Evolutionary conservation across 2,797 vertebrate species (phyloP).

Genomic region (Rhinophrynus dorsalis): DNA sequence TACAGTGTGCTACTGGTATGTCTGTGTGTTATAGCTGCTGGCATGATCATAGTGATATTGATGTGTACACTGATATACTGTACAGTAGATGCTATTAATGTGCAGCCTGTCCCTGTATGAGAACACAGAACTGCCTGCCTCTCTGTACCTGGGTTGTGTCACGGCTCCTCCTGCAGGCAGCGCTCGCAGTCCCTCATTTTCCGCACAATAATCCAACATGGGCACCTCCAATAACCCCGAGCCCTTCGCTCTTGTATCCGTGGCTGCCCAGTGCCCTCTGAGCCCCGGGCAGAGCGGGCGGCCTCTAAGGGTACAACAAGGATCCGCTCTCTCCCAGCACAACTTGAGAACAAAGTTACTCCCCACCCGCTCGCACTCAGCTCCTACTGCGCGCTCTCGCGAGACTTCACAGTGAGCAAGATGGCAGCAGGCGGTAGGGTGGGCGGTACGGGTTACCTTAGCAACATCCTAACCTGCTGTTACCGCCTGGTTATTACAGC

Average conservation of each 20-base stretch:
- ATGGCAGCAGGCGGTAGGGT: slow-evolving; percentile 17
- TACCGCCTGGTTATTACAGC: too few species aligned
- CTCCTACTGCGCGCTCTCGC: slow-evolving; percentile 28
- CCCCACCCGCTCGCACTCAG: slow-evolving; percentile 27
- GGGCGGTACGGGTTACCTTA: slow-evolving; percentile 27
- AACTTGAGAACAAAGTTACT: slow-evolving; percentile 44
- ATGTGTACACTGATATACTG: too few species aligned
- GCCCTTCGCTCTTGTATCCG: not conserved
- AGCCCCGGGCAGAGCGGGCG: not conserved
- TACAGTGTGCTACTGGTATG: too few species aligned
- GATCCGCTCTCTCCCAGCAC: not conserved
- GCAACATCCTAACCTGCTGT: not conserved
- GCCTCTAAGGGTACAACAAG: not conserved
- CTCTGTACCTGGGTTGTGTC: not conserved
- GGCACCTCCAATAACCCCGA: not conserved
- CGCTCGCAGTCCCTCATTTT: slow-evolving; percentile 1
- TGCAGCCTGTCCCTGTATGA: too few species aligned
- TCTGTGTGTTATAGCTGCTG: too few species aligned
- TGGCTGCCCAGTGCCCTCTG: not conserved
- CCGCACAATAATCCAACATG: slow-evolving; percentile 10
- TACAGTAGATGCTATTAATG: too few species aligned
- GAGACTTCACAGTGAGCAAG: slow-evolving; percentile 29
- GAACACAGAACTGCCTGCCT: not conserved
- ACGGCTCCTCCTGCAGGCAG: slow-evolving; percentile 27
- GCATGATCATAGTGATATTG: too few species aligned